Evolutionary conservation across 2,888 invertebrate species (phyloP), one percentile per base, ranked within the genome.

Genomic region (Polymixis lichenea): DNA sequence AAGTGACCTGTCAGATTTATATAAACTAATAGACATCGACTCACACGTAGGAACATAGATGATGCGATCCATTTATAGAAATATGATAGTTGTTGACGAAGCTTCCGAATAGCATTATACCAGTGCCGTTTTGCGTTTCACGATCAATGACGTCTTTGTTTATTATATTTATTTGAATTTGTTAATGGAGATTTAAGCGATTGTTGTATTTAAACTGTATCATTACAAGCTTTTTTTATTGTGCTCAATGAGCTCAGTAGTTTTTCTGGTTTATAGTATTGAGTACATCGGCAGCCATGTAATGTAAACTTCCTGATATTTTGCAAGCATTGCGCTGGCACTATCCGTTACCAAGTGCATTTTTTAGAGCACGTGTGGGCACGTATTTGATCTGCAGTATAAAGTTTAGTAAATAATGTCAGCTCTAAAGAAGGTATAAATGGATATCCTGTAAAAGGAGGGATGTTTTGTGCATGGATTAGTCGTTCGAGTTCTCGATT

Each of bases 1-100:
- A 92, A 92, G 87, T 85, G 79, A 85, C 83, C 85, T 88, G 91
- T 92, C 90, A 90, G 86, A 90, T 89, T 89, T 88, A 90, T 89
- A 87, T 89, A 89, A 86, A 89, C 86, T 87, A 90, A 90, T 91
- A 87, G 87, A 87, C 85, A 88, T 75, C 81, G 78, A 80, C 85
- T 87, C 87, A 88, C 79, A 86, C 78, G 74, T 83, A 86, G 70
- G 70, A 82, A 86, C 74, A 72, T 73, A 66, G 74, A 74, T 80
- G 81, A 75, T 80, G 79, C 69, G 81, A 77, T 75, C 86, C 80
- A 83, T 88, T 86, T 88, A 85, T 86, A 85, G 79, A 76, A 80
- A 67, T 80, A 78, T 84, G 81, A 83, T 82, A 80, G 75, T 61
- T 79, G 83, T 85, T 86, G 77, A 76, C 61, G 68, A 85, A 83